phyloP scores from a whole-genome alignment of 2,888 invertebrate genomes.

The Dynastes grantii region DNA sequence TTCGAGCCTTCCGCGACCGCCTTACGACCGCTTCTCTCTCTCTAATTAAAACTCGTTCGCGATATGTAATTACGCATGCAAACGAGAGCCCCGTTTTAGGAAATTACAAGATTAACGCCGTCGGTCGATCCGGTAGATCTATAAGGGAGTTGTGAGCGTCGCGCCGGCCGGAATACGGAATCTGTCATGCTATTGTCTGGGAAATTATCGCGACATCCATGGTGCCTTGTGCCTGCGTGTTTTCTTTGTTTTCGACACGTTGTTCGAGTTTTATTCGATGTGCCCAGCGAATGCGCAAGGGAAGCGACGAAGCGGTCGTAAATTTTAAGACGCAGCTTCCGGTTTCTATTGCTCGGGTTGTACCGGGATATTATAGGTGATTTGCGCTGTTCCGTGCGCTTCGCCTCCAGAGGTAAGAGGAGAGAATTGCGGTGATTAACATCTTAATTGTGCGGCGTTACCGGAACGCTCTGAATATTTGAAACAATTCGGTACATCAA shows the following conservation, averaged over 20 bases:
- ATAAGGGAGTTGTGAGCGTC: not conserved
- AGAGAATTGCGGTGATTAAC: not conserved
- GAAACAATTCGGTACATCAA: not conserved
- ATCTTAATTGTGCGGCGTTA: not conserved
- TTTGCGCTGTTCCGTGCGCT: not conserved
- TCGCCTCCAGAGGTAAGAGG: not conserved
- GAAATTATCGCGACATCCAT: constrained; percentile 30
- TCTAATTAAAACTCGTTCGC: constrained; percentile 51
- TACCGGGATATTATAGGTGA: not conserved
- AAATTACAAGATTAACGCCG: constrained; percentile 51
- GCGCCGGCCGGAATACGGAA: constrained; percentile 13
- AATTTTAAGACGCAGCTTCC: constrained; percentile 40
- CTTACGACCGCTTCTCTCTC: not conserved
- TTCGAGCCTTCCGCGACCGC: not conserved
- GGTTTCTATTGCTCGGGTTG: constrained; percentile 24
- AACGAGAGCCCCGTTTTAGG: constrained; percentile 44
- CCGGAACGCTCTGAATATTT: not conserved
- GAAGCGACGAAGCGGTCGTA: constrained; percentile 15
- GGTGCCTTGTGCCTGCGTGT: not conserved
- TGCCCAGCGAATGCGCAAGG: not conserved
- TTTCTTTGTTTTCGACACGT: constrained; percentile 30
- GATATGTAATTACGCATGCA: constrained; percentile 51
- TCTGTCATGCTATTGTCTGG: constrained; percentile 34
- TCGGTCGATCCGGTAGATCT: not conserved
- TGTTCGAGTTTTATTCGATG: constrained; percentile 27